Conservation (phyloP, 2,888 invertebrate genomes). For the Oscheius onirici region DNA sequence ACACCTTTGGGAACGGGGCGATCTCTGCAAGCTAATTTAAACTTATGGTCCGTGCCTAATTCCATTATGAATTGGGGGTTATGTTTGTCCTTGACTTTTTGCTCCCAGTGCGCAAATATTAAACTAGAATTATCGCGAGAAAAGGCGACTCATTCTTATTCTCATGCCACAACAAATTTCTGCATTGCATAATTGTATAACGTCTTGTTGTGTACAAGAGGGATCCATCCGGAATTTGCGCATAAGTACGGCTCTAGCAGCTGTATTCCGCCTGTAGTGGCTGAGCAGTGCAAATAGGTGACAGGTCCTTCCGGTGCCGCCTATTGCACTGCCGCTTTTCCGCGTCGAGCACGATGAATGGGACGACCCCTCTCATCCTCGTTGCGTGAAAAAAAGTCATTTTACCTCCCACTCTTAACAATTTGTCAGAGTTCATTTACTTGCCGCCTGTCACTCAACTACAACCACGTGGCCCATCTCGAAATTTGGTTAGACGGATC, state of each 20-base stretch:
- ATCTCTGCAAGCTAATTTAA: not conserved
- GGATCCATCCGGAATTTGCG: slow-evolving; percentile 31
- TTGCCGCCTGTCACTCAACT: too few relatives aligned
- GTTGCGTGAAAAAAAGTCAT: not conserved
- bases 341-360: slow-evolving; percentile 13
- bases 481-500: too few relatives aligned
- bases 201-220: slow-evolving; percentile 16
- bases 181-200: slow-evolving; percentile 6
- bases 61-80: not conserved
- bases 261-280: slow-evolving; percentile 32
- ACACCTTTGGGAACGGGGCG: slow-evolving; percentile 6
- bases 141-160: too few relatives aligned
- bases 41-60: not conserved
- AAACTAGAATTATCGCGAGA: too few relatives aligned
- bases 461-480: too few relatives aligned
- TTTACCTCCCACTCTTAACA: not conserved
- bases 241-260: slow-evolving; percentile 31
- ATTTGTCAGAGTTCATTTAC: not conserved
- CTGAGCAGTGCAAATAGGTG: slow-evolving; percentile 30
- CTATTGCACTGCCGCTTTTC: slow-evolving; percentile 10
- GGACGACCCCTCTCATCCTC: slow-evolving; percentile 28
- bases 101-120: slow-evolving; percentile 3
- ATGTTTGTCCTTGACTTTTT: slow-evolving; percentile 17
- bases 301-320: slow-evolving; percentile 34
- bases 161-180: too few relatives aligned